These are phyloP conservation scores for Eurytoma adleriae DNA, from an alignment of 2,888 invertebrate genomes.

Conservation along the genomic window DNA sequence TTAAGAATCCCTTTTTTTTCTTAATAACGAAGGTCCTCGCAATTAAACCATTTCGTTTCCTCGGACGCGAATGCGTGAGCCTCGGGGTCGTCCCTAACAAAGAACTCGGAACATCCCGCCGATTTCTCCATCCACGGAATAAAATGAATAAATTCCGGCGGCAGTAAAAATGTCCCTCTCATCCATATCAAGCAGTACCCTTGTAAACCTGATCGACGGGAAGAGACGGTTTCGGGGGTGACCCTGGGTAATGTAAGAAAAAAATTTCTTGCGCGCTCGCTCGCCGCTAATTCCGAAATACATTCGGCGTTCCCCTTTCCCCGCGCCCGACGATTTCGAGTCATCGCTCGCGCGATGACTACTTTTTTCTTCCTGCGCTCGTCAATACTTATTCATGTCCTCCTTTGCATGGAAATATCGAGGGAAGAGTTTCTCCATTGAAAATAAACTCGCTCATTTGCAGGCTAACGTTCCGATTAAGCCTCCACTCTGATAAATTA, in stretches of 20 bases:
- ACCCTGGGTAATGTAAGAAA: not conserved
- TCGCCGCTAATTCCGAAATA: not conserved
- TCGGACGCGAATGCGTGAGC: not conserved
- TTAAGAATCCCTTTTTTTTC: not conserved
- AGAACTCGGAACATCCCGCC: not conserved
- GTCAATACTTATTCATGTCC: constrained; percentile 46
- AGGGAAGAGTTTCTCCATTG: not conserved
- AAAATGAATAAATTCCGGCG: constrained; percentile 40
- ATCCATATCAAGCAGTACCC: constrained; percentile 28
- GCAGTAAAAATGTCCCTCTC: constrained; percentile 47
- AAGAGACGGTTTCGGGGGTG: constrained; percentile 54
- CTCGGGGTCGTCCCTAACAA: not conserved
- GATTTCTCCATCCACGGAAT: constrained; percentile 22
- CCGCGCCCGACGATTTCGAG: not conserved
- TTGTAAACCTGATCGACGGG: constrained; percentile 54
- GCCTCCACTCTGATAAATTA: no score
- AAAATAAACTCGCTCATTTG: not conserved
- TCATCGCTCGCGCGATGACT: constrained; percentile 4
- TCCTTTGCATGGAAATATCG: constrained; percentile 29
- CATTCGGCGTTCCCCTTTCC: not conserved
- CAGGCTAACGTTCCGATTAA: not conserved
- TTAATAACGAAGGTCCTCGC: no score
- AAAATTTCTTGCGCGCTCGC: constrained; percentile 30
- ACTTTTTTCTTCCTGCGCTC: constrained; percentile 5
- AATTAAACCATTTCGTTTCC: not conserved